phyloP scores from a whole-genome alignment of 2,113 vertebrate species.

The Rhinogobius similis region DNA sequence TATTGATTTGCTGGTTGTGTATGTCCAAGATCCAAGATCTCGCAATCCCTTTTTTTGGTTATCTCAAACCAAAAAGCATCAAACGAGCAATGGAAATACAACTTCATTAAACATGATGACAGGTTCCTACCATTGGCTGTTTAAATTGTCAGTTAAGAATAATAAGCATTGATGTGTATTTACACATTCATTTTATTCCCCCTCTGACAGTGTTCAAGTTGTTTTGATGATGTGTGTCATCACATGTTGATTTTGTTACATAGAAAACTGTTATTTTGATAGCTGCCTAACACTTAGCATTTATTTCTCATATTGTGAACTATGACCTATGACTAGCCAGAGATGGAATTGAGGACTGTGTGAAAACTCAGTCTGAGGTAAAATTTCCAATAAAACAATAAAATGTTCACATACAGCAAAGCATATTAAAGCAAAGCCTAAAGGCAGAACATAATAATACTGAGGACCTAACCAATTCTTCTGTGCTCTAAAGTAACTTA shows the following conservation, averaged over 20 bases:
- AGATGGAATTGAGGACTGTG: slow-evolving; percentile 58
- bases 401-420: slow-evolving; percentile 72
- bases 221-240: slow-evolving; percentile 41
- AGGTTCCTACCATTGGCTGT: slow-evolving; percentile 49
- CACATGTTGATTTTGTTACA: slow-evolving; percentile 50
- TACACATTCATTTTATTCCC: slow-evolving; percentile 22
- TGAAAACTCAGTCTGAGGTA: slow-evolving; percentile 74
- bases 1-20: slow-evolving; percentile 72
- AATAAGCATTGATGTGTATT: slow-evolving; percentile 34
- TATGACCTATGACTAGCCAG: slow-evolving; percentile 51
- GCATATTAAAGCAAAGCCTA: slow-evolving; percentile 77
- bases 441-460: slow-evolving; percentile 68
- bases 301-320: slow-evolving; percentile 60
- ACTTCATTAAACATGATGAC: slow-evolving; percentile 40
- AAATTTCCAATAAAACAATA: slow-evolving; percentile 66
- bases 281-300: slow-evolving; percentile 75
- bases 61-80: slow-evolving; percentile 49
- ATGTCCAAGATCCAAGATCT: slow-evolving; percentile 50
- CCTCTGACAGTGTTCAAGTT: slow-evolving; percentile 56
- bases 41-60: slow-evolving; percentile 42
- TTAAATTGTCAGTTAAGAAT: slow-evolving; percentile 36
- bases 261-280: slow-evolving; percentile 68
- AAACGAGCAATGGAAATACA: slow-evolving; percentile 57
- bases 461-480: slow-evolving; percentile 60
- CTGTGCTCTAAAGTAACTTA: slow-evolving; percentile 70